Evolutionary conservation across 2,797 vertebrate species (phyloP).

Genomic region (Caiman crocodilus): DNA sequence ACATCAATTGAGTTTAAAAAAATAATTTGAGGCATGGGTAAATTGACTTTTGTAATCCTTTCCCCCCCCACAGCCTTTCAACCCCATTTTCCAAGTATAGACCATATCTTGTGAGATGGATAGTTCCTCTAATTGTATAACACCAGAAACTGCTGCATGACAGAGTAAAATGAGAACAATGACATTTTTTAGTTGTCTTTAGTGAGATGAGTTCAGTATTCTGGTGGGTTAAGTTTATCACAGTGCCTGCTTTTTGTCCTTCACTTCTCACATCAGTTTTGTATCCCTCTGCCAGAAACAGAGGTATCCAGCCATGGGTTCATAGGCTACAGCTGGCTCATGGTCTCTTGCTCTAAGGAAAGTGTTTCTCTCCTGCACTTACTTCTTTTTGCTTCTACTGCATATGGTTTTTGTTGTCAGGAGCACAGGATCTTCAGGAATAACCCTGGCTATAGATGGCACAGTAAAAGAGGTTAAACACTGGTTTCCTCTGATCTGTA

Average conservation of each 20-base stretch:
- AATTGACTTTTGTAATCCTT: neutral
- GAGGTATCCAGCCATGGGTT: neutral
- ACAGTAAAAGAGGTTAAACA: neutral
- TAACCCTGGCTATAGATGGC: neutral
- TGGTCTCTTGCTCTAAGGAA: accelerated
- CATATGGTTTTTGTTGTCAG: neutral
- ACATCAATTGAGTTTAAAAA: neutral
- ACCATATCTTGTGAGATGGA: neutral
- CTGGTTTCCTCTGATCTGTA: neutral
- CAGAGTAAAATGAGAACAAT: neutral
- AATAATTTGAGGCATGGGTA: neutral
- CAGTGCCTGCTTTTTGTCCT: neutral
- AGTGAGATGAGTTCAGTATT: accelerated
- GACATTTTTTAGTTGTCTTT: neutral
- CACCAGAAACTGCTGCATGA: accelerated
- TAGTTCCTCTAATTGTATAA: neutral
- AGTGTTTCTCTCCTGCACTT: neutral
- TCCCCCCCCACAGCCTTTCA: neutral
- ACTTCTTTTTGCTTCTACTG: neutral
- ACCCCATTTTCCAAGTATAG: neutral
- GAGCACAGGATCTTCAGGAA: accelerated
- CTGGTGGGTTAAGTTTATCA: neutral
- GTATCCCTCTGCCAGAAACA: neutral
- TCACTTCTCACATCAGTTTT: accelerated
- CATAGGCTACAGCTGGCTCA: accelerated